Evolutionary conservation across 2,113 vertebrate genomes (phyloP).

Genomic region (Quiscalus mexicanus): DNA sequence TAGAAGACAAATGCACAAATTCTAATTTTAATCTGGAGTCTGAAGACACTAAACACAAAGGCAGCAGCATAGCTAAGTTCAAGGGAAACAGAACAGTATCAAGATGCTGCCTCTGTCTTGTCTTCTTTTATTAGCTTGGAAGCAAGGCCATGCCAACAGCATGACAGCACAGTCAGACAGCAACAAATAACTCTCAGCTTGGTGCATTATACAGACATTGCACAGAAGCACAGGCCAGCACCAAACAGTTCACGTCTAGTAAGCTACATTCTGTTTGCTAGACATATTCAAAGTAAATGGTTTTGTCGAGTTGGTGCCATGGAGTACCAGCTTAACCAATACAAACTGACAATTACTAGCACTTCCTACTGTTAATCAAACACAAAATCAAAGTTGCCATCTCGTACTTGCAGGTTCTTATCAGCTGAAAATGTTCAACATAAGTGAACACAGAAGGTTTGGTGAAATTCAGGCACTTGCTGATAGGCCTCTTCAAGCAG

Average conservation of each 20-base stretch:
- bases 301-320: background rate
- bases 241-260: background rate
- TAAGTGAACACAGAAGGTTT: background rate
- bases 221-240: background rate
- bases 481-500: background rate
- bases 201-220: background rate
- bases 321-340: background rate
- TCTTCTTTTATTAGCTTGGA: background rate
- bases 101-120: background rate
- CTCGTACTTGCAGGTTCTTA: background rate
- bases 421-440: background rate
- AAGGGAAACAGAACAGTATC: background rate
- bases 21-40: background rate
- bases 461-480: background rate
- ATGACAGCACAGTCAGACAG: background rate
- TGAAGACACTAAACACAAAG: background rate
- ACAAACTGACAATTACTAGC: background rate
- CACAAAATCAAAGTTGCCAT: background rate
- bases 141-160: background rate
- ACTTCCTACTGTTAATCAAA: background rate
- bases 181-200: background rate
- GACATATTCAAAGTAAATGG: background rate
- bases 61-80: background rate
- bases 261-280: background rate
- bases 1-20: background rate